A percentile compares a stretch with the other conserved stretches of the same genome.
These are phyloP conservation scores for Coregonus clupeaformis DNA, from an alignment of 2,113 vertebrate species.

Conservation along the genomic window DNA sequence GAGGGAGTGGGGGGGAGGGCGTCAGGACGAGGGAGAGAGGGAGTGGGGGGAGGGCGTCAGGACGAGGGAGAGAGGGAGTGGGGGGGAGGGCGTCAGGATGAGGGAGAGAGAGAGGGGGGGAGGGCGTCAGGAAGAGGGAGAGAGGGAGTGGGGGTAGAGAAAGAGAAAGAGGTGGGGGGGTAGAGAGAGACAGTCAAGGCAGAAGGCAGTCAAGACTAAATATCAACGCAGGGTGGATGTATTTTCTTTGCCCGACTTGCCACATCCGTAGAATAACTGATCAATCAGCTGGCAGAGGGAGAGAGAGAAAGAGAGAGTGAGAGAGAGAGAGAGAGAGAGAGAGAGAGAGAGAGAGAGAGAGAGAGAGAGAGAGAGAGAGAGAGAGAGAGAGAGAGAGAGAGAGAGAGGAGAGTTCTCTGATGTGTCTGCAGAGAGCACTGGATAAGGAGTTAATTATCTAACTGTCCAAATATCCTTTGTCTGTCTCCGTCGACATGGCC, in stretches of 20 bases:
- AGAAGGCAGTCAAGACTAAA: conserved; percentile 33
- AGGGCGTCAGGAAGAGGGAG: background rate
- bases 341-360: background rate
- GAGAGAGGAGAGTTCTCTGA: conserved; percentile 31
- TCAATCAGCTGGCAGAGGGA: conserved; percentile 44
- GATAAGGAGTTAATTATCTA: conserved; percentile 65
- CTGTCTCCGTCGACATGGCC: conserved; percentile 27
- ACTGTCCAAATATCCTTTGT: conserved; percentile 57
- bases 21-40: background rate
- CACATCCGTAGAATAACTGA: conserved; percentile 49
- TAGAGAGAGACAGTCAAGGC: conserved; percentile 2
- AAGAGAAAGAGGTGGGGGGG: conserved; percentile 1
- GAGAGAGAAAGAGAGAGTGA: background rate
- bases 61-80: background rate
- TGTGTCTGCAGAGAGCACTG: conserved; percentile 45
- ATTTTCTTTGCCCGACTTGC: conserved; percentile 50
- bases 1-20: background rate
- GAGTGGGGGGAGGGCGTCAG: background rate
- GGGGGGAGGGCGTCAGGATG: too few relatives aligned
- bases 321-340: background rate
- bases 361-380: too few relatives aligned
- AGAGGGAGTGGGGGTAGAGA: background rate
- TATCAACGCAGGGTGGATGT: conserved; percentile 51
- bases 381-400: too few relatives aligned
- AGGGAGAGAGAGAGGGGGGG: too few relatives aligned